phyloP scores from a whole-genome alignment of 2,888 invertebrate species.

The Drosophila atripex region DNA sequence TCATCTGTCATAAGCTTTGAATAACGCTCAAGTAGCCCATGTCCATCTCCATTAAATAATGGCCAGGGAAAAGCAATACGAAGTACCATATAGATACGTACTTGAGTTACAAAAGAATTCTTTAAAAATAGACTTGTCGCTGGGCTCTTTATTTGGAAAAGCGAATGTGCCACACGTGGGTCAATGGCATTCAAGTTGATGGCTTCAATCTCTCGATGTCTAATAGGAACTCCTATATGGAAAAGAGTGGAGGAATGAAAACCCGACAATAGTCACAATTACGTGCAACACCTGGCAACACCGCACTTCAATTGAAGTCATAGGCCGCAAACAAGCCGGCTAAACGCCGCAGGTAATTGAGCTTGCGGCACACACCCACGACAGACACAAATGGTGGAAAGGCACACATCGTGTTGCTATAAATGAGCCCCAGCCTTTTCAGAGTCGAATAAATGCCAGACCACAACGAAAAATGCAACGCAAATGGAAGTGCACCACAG shows the following conservation, averaged over 20 bases:
- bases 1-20: slow-evolving; percentile 71
- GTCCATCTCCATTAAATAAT: slow-evolving; percentile 31
- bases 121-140: background rate
- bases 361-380: slow-evolving; percentile 51
- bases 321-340: slow-evolving; percentile 11
- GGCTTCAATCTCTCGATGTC: background rate
- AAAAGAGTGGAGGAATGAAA: background rate
- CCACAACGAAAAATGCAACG: slow-evolving; percentile 10
- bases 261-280: slow-evolving; percentile 5
- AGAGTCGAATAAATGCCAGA: slow-evolving; percentile 24
- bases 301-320: slow-evolving; percentile 13
- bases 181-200: background rate
- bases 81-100: background rate
- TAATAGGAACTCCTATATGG: background rate
- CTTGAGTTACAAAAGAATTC: slow-evolving; percentile 6
- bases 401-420: background rate
- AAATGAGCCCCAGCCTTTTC: slow-evolving; percentile 15
- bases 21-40: slow-evolving; percentile 48
- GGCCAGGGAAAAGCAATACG: background rate
- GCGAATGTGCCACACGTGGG: background rate
- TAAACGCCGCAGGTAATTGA: slow-evolving; percentile 46
- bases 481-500: slow-evolving; percentile 41
- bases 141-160: background rate
- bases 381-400: slow-evolving; percentile 11
- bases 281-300: slow-evolving; percentile 27